Conservation (phyloP, 2,888 invertebrate species). For the Uloborus plumipes region DNA sequence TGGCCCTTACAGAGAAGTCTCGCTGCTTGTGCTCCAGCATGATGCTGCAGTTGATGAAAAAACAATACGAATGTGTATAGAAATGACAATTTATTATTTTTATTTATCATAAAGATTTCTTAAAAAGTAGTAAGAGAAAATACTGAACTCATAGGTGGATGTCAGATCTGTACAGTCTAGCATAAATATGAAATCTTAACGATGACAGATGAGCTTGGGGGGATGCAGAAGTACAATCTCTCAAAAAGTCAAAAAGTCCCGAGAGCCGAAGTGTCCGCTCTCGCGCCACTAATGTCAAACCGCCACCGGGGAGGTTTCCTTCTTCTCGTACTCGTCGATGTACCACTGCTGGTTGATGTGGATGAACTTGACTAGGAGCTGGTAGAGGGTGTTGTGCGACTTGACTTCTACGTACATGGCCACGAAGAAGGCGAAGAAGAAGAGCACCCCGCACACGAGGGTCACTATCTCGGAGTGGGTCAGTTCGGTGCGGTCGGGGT, state of each 20-base stretch:
- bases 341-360: constrained; percentile 73
- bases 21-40: no score
- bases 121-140: no score
- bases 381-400: constrained; percentile 73
- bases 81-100: no score
- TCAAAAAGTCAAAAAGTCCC: neutral
- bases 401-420: constrained; percentile 76
- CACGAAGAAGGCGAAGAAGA: constrained; percentile 75
- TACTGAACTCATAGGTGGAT: constrained; percentile 4
- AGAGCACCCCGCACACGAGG: constrained; percentile 74
- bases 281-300: constrained; percentile 56
- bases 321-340: constrained; percentile 72
- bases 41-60: no score
- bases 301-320: constrained; percentile 65
- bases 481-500: constrained; percentile 71
- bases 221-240: no score
- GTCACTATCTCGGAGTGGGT: constrained; percentile 74
- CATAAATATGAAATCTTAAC: neutral
- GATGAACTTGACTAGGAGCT: constrained; percentile 72
- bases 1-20: no score
- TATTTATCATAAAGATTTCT: no score
- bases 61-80: no score
- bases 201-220: no score
- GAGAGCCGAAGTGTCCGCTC: neutral
- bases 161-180: constrained; percentile 2